Evolutionary conservation across 1,140 invertebrate genomes (phyloP).

Genomic region (Ganaspis sp.): DNA sequence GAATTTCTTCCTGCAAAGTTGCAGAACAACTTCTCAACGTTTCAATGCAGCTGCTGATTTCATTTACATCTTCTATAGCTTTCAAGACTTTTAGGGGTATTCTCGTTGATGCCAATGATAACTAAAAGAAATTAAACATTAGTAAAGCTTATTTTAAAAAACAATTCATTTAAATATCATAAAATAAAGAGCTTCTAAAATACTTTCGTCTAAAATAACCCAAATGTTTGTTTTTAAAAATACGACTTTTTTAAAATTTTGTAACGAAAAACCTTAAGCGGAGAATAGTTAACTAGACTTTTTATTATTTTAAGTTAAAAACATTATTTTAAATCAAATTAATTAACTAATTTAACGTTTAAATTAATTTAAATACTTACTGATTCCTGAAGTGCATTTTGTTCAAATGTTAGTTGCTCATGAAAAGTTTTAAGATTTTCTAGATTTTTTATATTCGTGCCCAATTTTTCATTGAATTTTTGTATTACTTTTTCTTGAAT

Average conservation of each 20-base stretch:
- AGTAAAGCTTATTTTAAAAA: background rate
- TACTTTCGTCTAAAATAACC: no score
- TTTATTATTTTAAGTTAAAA: no score
- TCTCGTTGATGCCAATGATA: conserved; percentile 79
- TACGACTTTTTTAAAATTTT: no score
- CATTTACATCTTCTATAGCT: conserved; percentile 78
- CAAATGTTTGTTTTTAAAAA: no score
- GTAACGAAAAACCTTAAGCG: no score
- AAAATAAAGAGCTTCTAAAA: no score
- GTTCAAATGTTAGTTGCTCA: conserved; percentile 72
- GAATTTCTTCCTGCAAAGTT: conserved; percentile 72
- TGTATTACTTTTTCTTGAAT: conserved; percentile 72
- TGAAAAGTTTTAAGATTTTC: conserved; percentile 75
- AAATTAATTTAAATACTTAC: conserved; percentile 69
- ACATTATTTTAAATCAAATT: no score
- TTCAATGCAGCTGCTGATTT: conserved; percentile 75
- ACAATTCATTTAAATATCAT: background rate
- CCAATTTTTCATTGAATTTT: conserved; percentile 78
- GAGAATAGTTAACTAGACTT: no score
- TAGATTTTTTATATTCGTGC: conserved; percentile 75
- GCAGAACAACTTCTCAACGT: conserved; percentile 74
- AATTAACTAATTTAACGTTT: no score
- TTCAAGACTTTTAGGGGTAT: conserved; percentile 79
- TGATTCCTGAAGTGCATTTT: conserved; percentile 76
- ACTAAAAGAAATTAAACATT: conserved; percentile 66